A percentile compares a stretch with the other conserved stretches of the same genome.
phyloP scores from a whole-genome alignment of 2,797 vertebrate genomes.

The Tenualosa thibaudeaui region DNA sequence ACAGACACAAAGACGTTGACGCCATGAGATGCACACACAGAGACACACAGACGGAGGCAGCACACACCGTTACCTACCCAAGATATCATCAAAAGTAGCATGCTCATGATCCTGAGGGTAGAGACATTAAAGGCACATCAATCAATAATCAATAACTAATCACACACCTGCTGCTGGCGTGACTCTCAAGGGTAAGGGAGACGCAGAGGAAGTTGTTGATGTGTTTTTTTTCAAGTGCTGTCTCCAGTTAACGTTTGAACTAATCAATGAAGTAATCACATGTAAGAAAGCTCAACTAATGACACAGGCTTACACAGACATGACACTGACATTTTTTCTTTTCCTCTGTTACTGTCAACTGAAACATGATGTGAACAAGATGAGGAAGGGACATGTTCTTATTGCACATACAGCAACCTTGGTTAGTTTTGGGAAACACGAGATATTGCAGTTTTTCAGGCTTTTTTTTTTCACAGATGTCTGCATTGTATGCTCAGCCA shows the following conservation, averaged over 20 bases:
- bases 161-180: not conserved
- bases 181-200: not conserved
- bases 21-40: not conserved
- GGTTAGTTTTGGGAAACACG: not conserved
- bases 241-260: not conserved
- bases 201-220: not conserved
- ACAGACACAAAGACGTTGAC: constrained; percentile 29
- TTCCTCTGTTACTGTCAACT: not conserved
- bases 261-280: not conserved
- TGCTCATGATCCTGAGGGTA: constrained; percentile 92
- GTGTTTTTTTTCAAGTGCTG: not conserved
- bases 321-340: not conserved
- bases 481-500: not conserved
- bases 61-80: constrained; percentile 77
- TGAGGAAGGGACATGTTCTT: not conserved
- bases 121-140: constrained; percentile 42
- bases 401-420: not conserved
- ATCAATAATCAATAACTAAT: constrained; percentile 23
- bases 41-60: constrained; percentile 35
- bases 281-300: not conserved
- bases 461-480: not conserved
- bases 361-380: not conserved
- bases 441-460: not conserved
- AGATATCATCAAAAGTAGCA: constrained; percentile 95
- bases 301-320: not conserved